A percentile compares a stretch with the other conserved stretches of the same genome.
Evolutionary conservation across 2,888 invertebrate species (phyloP).

Genomic region (Ectemnius continuus): DNA sequence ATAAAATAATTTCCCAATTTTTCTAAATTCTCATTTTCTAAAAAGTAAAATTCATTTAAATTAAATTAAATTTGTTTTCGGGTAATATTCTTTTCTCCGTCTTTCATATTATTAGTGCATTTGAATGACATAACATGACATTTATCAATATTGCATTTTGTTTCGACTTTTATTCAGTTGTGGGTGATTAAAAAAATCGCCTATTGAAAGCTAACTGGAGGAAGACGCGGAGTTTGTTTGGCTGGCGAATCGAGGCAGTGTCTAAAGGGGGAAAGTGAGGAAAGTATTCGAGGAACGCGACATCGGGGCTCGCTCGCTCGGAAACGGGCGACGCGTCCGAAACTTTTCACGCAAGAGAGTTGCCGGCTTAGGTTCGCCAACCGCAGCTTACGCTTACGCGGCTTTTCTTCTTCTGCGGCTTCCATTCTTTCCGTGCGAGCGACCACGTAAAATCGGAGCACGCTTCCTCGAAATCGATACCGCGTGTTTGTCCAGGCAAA

Average conservation of each 20-base stretch:
- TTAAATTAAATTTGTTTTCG: too few relatives aligned
- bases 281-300: slow-evolving; percentile 5
- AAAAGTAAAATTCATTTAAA: too few relatives aligned
- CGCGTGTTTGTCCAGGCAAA: slow-evolving; percentile 38
- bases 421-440: slow-evolving; percentile 15
- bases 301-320: neutral
- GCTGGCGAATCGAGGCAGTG: neutral
- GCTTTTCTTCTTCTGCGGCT: slow-evolving; percentile 29
- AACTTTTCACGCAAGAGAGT: neutral
- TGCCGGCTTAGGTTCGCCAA: slow-evolving; percentile 6
- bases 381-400: slow-evolving; percentile 24
- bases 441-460: slow-evolving; percentile 34
- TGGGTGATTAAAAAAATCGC: too few relatives aligned
- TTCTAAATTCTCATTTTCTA: too few relatives aligned
- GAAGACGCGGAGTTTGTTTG: slow-evolving; percentile 3
- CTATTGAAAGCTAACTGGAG: too few relatives aligned
- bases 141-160: too few relatives aligned
- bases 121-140: too few relatives aligned
- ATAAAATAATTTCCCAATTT: too few relatives aligned
- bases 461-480: slow-evolving; percentile 53
- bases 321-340: neutral
- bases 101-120: too few relatives aligned
- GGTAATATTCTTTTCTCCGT: too few relatives aligned
- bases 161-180: too few relatives aligned
- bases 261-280: neutral